Evolutionary conservation across 1,140 invertebrate genomes (phyloP), one percentile per base, ranked within the genome.

Genomic region (Drosophila equinoxialis): DNA sequence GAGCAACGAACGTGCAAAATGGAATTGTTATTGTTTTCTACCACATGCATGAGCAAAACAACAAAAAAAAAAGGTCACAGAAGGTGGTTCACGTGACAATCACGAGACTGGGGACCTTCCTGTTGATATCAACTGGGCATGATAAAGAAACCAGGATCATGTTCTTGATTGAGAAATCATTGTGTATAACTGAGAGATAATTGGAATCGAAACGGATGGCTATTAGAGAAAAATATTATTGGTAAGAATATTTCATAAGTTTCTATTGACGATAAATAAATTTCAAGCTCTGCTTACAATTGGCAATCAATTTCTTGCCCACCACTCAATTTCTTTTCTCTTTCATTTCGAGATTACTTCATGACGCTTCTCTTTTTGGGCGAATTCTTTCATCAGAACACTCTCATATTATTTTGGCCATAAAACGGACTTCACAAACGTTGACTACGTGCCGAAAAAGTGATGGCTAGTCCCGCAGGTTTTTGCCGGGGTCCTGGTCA

Each of bases 401-500:
- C 13, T 13, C 26, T 8, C 3, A 6, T 11, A 20, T 64, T 39
- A 20, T 45, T 33, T 3, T 45, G 20, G 69, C 64, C 33, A 79
- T 77, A 82, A 87, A 82, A 87, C 30, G 33, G 72, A 51, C 45
- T 68, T 76, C 39, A 55, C 75, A 82, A 20, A 6, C 7, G 7
- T 69, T 61, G 64, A 77, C 26, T 83, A 83, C 82, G 82, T 86
- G 82, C 58, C 59, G 57, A 45, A 75, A 72, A 84, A 73, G 71
- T 68, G 69, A 68, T 60, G 71, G 20, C 59, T 54, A 54, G 13
- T 51, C 20, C 67, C 39, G 69, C 60, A 26, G 20, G 10, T 17
- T 68, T 62, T 62, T 6, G 20, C 13, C 23, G 20, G 59, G 39
- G 39, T 58, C 45, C 64, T 79, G 83, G 72, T 77, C 79, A 86